These are phyloP conservation scores for Eriosoma lanigerum DNA, from an alignment of 1,140 invertebrate genomes.

Conservation along the genomic window DNA sequence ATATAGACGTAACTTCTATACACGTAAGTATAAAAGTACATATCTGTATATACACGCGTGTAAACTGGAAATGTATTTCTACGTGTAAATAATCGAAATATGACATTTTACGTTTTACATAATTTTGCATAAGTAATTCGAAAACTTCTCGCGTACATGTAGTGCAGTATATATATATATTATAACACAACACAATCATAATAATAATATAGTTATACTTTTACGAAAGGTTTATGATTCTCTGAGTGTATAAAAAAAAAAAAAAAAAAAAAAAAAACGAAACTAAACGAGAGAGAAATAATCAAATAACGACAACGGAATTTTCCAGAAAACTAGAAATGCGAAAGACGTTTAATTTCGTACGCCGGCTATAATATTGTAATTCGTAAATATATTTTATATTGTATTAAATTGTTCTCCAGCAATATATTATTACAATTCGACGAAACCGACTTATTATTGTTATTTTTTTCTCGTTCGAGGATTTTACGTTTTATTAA, in stretches of 20 bases:
- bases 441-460: not conserved
- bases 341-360: slow-evolving; percentile 4
- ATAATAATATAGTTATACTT: slow-evolving; percentile 11
- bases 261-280: not conserved
- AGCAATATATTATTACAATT: not conserved
- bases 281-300: not conserved
- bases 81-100: slow-evolving; percentile 46
- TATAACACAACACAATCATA: slow-evolving; percentile 4
- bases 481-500: not conserved
- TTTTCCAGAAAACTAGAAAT: not conserved
- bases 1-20: not conserved
- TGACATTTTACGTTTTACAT: slow-evolving; percentile 46
- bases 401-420: not conserved
- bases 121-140: slow-evolving; percentile 46
- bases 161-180: not conserved
- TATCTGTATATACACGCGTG: slow-evolving; percentile 15
- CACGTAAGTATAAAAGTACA: not conserved
- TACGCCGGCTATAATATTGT: not conserved
- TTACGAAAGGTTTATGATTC: slow-evolving; percentile 10
- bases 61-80: slow-evolving; percentile 39
- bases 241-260: too few relatives aligned
- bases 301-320: not conserved
- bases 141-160: slow-evolving; percentile 19
- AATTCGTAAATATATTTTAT: not conserved
- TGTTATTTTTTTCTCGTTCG: not conserved